Percentiles rank a stretch among this genome's conserved stretches.
Conservation (phyloP, 2,113 vertebrate species). For the Raja brachyura region DNA sequence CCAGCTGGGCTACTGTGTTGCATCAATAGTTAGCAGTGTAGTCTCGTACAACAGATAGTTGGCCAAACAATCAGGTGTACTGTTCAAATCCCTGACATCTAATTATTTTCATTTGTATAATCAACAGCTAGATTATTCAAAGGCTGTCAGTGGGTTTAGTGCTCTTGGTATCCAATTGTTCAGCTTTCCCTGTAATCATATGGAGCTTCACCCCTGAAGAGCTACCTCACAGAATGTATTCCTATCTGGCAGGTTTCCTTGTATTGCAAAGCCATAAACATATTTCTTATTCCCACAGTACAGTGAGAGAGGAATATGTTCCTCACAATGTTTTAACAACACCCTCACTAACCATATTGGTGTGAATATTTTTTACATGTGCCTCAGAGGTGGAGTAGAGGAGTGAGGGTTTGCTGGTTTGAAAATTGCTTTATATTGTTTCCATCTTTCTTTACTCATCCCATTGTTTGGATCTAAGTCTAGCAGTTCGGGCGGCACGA, state of each 20-base stretch:
- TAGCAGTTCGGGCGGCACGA: too few species aligned
- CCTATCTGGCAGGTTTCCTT: background rate
- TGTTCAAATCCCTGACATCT: background rate
- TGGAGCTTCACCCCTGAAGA: background rate
- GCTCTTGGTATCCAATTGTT: background rate
- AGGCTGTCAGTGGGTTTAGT: background rate
- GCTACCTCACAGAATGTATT: background rate
- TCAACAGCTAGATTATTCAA: background rate
- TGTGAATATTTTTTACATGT: background rate
- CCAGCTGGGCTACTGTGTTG: too few species aligned
- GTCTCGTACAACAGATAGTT: background rate
- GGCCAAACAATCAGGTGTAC: background rate
- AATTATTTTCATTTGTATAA: background rate
- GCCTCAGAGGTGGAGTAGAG: background rate
- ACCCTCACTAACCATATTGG: background rate
- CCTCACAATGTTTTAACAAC: background rate
- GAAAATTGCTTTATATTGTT: background rate
- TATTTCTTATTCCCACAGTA: background rate
- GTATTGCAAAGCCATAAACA: background rate
- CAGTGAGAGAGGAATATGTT: background rate
- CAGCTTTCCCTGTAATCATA: background rate
- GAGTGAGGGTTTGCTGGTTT: background rate
- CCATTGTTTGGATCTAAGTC: background rate
- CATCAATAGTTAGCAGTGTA: background rate
- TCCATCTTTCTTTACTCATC: background rate